phyloP scores from a whole-genome alignment of 2,113 vertebrate species.

The Rhinichthys klamathensis region DNA sequence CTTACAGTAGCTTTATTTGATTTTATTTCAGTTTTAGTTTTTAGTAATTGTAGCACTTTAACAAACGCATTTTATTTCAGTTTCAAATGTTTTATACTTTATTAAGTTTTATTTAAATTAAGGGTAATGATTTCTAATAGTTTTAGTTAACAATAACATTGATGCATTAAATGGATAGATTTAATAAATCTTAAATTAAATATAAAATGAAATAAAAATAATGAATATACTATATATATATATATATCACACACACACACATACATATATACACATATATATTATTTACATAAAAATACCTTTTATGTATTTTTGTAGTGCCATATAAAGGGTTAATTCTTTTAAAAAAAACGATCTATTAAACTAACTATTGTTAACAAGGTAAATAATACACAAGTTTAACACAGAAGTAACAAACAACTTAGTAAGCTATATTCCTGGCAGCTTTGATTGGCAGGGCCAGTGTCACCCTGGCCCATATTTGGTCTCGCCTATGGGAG shows the following conservation, averaged over 20 bases:
- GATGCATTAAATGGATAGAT: background rate
- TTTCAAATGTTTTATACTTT: background rate
- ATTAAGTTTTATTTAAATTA: background rate
- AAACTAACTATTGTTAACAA: background rate
- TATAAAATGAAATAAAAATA: background rate
- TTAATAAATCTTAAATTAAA: background rate
- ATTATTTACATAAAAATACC: no score
- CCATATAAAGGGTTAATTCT: background rate
- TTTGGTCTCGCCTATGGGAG: background rate
- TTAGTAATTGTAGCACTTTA: background rate
- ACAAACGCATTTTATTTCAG: background rate
- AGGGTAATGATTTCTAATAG: no score
- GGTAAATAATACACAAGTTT: background rate
- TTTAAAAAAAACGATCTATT: background rate
- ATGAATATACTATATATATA: no score
- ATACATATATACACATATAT: no score
- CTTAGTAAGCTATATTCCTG: background rate
- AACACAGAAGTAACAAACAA: background rate
- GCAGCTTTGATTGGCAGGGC: background rate
- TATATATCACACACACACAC: no score
- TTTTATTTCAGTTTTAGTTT: background rate
- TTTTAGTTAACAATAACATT: background rate
- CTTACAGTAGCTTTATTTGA: background rate
- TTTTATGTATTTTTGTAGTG: background rate
- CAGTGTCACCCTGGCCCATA: background rate